Base-by-base conservation (phyloP, 2,797 vertebrate species). In the Periophthalmus magnuspinnatus region DNA sequence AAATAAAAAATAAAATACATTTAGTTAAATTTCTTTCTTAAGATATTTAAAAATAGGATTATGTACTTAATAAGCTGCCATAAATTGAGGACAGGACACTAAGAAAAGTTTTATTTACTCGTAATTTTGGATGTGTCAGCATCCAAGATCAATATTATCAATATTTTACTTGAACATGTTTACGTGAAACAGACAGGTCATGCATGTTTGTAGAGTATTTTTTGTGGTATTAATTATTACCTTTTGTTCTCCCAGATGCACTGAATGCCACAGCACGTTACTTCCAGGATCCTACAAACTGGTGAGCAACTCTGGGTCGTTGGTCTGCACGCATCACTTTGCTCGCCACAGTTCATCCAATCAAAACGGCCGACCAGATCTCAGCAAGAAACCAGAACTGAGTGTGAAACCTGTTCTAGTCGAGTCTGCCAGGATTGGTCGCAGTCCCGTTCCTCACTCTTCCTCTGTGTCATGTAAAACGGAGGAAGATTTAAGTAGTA, bases 241-340 rank as follows among this genome's bases (percentile, higher is more conserved):
- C 6, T 54, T 60, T 54, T 80, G 2, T 3, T 54, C n/a, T 71
- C 67, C 34, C 82, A 99, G 98, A 86, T 99, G 97, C 90, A 94
- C 79, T 59, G 94, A 97, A 82, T 99, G 98, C 76, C 94, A 90
- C 88, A 96, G 97, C 87, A 99, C 96, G 0, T 89, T 99, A 83
- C 91, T 99, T 56, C 97, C 96, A 0, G 97, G 97, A 52, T 96
- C 97, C 0, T 99, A 99, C 91, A 94, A 88, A 88, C 85, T 88
- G 0, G 94, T 93, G 33, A 85, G 83, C 0, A 92, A 96, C 75
- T 87, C 90, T 0, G 96, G 95, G 48, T 92, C 94, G 1, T 93
- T 98, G 50, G 93, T 98, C 77, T 99, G 97, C 75, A 93, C 82
- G 0, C 95, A 96, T 68, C 96, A 95, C 80, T 93, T 95, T 5